These are phyloP conservation scores for Trematocara marginatum DNA, from an alignment of 2,113 vertebrate species.

Conservation along the genomic window DNA sequence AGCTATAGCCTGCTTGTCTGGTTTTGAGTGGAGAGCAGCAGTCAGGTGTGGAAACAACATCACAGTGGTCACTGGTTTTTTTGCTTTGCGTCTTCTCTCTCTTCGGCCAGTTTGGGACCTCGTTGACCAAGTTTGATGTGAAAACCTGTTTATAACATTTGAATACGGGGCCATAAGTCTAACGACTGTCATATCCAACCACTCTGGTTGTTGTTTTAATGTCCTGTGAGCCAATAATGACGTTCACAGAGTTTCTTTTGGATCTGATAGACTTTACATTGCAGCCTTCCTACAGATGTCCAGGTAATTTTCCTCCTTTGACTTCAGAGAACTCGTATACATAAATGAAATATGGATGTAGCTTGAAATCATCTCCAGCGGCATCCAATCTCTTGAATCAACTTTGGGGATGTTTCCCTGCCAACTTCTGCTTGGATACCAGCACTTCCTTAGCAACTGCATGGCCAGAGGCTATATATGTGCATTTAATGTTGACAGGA, in stretches of 20 bases:
- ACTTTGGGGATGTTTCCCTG: slow-evolving; percentile 58
- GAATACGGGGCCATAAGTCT: slow-evolving; percentile 10
- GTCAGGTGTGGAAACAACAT: slow-evolving; percentile 4
- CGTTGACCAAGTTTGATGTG: slow-evolving; percentile 1
- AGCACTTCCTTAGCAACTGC: slow-evolving; percentile 70
- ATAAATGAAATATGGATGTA: slow-evolving; percentile 48
- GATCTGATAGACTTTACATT: not conserved
- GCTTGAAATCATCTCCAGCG: slow-evolving; percentile 44
- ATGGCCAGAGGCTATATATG: slow-evolving; percentile 59
- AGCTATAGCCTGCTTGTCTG: not conserved
- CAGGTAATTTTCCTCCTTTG: not conserved
- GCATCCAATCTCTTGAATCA: slow-evolving; percentile 57
- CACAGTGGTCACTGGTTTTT: not conserved
- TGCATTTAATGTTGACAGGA: slow-evolving; percentile 59
- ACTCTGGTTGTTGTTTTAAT: not conserved
- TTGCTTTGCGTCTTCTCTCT: not conserved
- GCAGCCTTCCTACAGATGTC: slow-evolving; percentile 25
- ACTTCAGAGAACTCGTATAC: slow-evolving; percentile 10
- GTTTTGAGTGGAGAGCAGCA: not conserved
- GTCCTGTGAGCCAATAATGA: slow-evolving; percentile 17
- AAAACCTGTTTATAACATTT: slow-evolving; percentile 24
- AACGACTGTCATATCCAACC: not conserved
- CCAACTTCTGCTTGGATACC: slow-evolving; percentile 68
- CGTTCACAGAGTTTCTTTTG: slow-evolving; percentile 45
- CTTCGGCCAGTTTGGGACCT: not conserved